Percentiles rank a stretch among this genome's conserved stretches.
phyloP scores from a whole-genome alignment of 1,140 invertebrate genomes.

The Drosophila sp. region DNA sequence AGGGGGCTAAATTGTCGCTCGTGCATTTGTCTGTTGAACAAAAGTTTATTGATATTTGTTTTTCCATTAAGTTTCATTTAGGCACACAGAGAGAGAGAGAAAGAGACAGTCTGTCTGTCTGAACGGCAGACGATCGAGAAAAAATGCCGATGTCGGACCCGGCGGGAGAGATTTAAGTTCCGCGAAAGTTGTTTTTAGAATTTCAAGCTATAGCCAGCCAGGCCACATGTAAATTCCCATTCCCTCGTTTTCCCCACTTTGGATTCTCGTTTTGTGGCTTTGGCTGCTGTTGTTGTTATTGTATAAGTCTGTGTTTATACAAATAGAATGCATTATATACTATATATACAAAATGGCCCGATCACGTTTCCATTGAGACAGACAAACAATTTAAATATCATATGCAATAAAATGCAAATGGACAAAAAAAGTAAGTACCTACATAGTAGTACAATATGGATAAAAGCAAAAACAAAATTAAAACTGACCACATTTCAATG shows the following conservation, averaged over 20 bases:
- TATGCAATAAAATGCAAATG: conserved; percentile 39
- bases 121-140: conserved; percentile 1
- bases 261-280: conserved; percentile 11
- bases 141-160: neutral
- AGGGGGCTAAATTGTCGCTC: neutral
- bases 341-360: conserved; percentile 24
- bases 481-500: conserved; percentile 1
- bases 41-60: conserved; percentile 14
- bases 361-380: conserved; percentile 56
- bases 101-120: neutral
- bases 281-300: neutral
- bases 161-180: conserved; percentile 34
- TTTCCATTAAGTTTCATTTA: conserved; percentile 14
- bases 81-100: neutral
- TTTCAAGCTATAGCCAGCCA: conserved; percentile 26
- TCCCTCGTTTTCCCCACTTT: too few species aligned
- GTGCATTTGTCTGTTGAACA: conserved; percentile 1
- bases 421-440: neutral
- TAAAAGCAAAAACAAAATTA: neutral
- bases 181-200: conserved; percentile 70
- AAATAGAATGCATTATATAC: conserved; percentile 18
- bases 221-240: conserved; percentile 9
- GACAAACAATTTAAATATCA: conserved; percentile 64
- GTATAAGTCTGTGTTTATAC: conserved; percentile 20
- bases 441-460: neutral